Conservation (phyloP, 1,140 invertebrate genomes). For the Zaprionus taronus region DNA sequence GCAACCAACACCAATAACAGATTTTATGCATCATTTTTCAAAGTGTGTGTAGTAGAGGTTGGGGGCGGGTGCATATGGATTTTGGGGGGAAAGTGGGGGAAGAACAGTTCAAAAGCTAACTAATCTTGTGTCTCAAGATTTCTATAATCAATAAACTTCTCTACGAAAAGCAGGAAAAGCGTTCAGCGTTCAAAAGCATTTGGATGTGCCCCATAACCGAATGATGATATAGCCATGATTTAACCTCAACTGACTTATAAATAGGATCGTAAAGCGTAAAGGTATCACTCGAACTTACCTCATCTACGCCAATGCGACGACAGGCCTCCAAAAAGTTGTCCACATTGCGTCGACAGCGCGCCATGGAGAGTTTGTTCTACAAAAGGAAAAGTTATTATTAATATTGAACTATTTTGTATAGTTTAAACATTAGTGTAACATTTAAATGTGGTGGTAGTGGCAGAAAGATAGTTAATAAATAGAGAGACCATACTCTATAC, state of each 20-base stretch:
- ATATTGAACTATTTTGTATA: background rate
- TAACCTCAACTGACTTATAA: constrained; percentile 19
- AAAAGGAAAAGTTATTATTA: constrained; percentile 56
- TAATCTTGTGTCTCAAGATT: background rate
- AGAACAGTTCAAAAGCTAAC: constrained; percentile 7
- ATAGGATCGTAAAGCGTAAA: background rate
- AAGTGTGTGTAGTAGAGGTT: constrained; percentile 34
- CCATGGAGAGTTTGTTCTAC: constrained; percentile 96
- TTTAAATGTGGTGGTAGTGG: background rate
- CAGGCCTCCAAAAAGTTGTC: constrained; percentile 98
- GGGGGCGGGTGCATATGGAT: constrained; percentile 13
- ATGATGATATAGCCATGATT: constrained; percentile 15
- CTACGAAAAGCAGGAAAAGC: background rate
- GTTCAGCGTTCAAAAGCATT: background rate
- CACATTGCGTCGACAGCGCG: constrained; percentile 96
- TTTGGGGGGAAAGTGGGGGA: background rate
- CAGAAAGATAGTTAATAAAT: background rate
- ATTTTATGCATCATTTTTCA: constrained; percentile 77
- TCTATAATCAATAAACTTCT: constrained; percentile 23
- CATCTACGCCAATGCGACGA: constrained; percentile 95
- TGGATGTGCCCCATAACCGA: constrained; percentile 7
- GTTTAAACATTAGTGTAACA: background rate
- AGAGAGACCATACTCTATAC: background rate
- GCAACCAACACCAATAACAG: constrained; percentile 88
- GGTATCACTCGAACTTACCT: constrained; percentile 86